These are phyloP conservation scores for Polyodon spathula DNA, from an alignment of 2,113 vertebrate species.

Conservation along the genomic window DNA sequence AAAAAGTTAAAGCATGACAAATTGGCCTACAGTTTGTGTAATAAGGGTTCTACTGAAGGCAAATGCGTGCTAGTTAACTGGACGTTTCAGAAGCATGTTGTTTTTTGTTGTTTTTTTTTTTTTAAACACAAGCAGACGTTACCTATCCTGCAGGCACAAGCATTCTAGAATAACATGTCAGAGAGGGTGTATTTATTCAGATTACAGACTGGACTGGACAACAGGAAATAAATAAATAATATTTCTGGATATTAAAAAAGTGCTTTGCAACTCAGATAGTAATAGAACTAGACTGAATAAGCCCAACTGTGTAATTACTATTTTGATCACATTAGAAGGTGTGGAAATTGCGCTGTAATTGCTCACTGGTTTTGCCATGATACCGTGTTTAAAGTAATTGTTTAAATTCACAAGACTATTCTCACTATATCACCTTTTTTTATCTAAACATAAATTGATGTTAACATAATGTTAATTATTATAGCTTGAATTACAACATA, in stretches of 20 bases:
- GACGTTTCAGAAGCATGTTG: not conserved
- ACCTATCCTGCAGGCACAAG: conserved; percentile 40
- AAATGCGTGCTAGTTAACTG: not conserved
- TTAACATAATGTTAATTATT: no score
- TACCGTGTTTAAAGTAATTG: no score
- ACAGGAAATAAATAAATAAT: conserved; percentile 47
- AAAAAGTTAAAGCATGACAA: conserved; percentile 23
- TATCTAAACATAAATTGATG: no score
- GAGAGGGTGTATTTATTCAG: conserved; percentile 42
- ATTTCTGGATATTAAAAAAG: conserved; percentile 49
- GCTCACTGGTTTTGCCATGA: no score
- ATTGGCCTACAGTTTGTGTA: no score
- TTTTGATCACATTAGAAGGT: not conserved
- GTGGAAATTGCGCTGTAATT: no score
- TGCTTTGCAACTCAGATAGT: conserved; percentile 37
- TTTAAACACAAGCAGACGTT: conserved; percentile 39
- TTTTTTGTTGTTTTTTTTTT: no score
- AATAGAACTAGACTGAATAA: conserved; percentile 38
- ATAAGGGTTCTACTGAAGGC: not conserved
- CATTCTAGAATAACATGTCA: conserved; percentile 37
- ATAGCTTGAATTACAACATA: no score
- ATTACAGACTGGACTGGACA: conserved; percentile 44
- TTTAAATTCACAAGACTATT: no score
- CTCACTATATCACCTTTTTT: no score
- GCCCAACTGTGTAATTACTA: not conserved